Conservation (phyloP, 2,888 invertebrate species). For the Pseudococcus longispinus region DNA sequence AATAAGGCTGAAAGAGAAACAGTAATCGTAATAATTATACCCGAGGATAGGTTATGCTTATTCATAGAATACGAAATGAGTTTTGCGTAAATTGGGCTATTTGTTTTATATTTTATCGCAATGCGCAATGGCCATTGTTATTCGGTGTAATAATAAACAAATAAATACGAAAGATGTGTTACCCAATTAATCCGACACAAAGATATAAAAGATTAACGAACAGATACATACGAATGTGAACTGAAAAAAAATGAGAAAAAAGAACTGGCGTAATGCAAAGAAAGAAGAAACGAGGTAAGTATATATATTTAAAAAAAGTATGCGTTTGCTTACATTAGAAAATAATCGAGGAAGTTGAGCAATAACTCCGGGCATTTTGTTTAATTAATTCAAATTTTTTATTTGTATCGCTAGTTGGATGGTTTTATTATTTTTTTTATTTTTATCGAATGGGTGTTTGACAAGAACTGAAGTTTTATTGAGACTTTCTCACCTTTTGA, state of each 20-base stretch:
- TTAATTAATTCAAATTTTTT: not conserved
- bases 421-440: not conserved
- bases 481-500: not conserved
- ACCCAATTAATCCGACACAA: slow-evolving; percentile 11
- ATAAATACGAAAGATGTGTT: slow-evolving; percentile 26
- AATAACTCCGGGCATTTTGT: not conserved
- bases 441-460: not conserved
- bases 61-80: slow-evolving; percentile 22
- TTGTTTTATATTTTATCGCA: slow-evolving; percentile 26
- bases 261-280: not conserved
- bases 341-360: slow-evolving; percentile 9
- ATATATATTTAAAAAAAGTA: not conserved
- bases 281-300: not conserved
- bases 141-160: slow-evolving; percentile 26
- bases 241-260: not conserved
- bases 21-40: not conserved
- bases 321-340: not conserved
- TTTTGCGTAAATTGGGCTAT: slow-evolving; percentile 18
- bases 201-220: not conserved
- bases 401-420: not conserved
- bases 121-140: slow-evolving; percentile 12
- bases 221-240: not conserved
- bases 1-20: not conserved
- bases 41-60: slow-evolving; percentile 2
- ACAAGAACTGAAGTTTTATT: not conserved